Evolutionary conservation across 1,140 invertebrate genomes (phyloP).

Genomic region (Mylabris phalerata): DNA sequence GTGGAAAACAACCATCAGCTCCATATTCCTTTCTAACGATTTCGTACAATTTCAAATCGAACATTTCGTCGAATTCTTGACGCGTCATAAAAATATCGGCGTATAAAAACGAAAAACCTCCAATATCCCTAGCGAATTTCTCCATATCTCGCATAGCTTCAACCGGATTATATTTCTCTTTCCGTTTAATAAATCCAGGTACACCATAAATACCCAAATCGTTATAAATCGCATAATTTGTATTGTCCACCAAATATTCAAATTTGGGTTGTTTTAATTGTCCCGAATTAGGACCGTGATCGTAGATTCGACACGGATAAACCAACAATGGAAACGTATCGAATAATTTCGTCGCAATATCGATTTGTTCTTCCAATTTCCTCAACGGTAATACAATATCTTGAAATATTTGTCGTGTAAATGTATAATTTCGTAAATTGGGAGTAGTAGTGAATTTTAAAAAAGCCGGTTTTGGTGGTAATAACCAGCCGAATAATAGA

Average conservation of each 20-base stretch:
- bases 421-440: slow-evolving; percentile 49
- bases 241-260: slow-evolving; percentile 46
- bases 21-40: slow-evolving; percentile 46
- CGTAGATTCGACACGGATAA: slow-evolving; percentile 51
- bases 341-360: slow-evolving; percentile 46
- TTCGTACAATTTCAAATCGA: slow-evolving; percentile 48
- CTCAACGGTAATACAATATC: slow-evolving; percentile 52
- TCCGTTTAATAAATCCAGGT: slow-evolving; percentile 46
- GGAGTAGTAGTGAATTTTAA: slow-evolving; percentile 51
- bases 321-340: slow-evolving; percentile 49
- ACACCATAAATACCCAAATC: slow-evolving; percentile 54
- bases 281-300: slow-evolving; percentile 45
- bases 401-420: slow-evolving; percentile 52
- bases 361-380: slow-evolving; percentile 48
- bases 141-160: slow-evolving; percentile 50
- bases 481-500: slow-evolving; percentile 41
- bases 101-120: slow-evolving; percentile 55
- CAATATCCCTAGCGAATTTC: slow-evolving; percentile 49
- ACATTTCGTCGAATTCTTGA: slow-evolving; percentile 50
- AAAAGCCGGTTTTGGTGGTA: slow-evolving; percentile 48
- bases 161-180: slow-evolving; percentile 48
- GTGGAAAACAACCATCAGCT: slow-evolving; percentile 48
- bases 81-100: slow-evolving; percentile 58
- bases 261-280: slow-evolving; percentile 43
- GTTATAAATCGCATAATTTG: slow-evolving; percentile 50